Evolutionary conservation across 2,888 invertebrate genomes (phyloP), one percentile per base, ranked within the genome.

Genomic region (Drosophila differens): DNA sequence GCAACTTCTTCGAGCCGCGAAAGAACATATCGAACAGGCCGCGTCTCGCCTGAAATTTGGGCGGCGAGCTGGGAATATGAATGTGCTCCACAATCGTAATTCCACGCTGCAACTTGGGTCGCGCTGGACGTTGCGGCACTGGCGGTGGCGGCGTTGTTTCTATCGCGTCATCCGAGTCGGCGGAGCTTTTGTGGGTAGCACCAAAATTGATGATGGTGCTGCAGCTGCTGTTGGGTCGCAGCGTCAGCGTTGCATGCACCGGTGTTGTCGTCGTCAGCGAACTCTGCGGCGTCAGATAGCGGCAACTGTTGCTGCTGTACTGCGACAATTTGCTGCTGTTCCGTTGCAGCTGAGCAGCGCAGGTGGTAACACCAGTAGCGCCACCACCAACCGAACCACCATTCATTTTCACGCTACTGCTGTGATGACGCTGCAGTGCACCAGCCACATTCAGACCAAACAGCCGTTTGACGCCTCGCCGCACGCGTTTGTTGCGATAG

Each of bases 401-500:
- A 39, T 86, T 91, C 14, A 79, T 82, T 71, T 91, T 92, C 25
- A 89, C 82, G 70, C 91, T 91, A 67, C 92, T 92, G 70, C 92
- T 90, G 59, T 81, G 89, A 33, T 93, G 90, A 9, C 93, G 91
- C 65, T 93, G 87, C 60, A 93, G 70, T 2, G 84, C 66, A 5
- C 91, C 87, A 28, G 90, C 81, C 4, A 85, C 77, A 59, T 93
- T 92, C 25, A 93, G 70, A n/a, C 93, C 92, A 44, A 93, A 91
- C 22, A 94, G 76, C 1, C 93, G 92, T 72, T 91, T 92, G 3
- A 94, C 93, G 33, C 93, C 94, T 25, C 94, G 92, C 14, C 94
- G 89, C 54, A 94, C 94, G n/a, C 93, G 91, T 75, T 94, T 94
- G 71, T 94, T 94, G 73, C 93, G 92, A 70, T 94, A 94, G 53